Evolutionary conservation across 2,113 vertebrate genomes (phyloP).

Genomic region (Vombatus ursinus): DNA sequence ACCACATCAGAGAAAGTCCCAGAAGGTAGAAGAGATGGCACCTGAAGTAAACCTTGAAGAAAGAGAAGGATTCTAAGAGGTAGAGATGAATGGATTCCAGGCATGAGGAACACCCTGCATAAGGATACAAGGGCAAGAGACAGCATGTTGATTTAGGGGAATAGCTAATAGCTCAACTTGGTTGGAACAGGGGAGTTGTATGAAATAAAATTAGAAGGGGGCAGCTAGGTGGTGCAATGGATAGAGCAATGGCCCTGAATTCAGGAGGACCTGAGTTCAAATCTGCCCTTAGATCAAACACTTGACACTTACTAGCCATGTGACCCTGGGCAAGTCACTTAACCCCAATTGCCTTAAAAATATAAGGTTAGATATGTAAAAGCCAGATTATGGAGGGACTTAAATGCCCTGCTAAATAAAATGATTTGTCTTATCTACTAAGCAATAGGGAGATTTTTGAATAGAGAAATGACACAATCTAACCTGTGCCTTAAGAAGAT

Average conservation of each 20-base stretch:
- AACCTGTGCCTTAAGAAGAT: neutral
- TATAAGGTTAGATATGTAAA: neutral
- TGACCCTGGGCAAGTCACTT: too few species aligned
- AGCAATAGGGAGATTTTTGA: neutral
- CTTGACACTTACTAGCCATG: too few species aligned
- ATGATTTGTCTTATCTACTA: neutral
- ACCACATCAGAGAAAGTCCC: neutral
- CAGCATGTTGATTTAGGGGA: neutral
- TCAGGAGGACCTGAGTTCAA: too few species aligned
- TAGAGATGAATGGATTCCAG: neutral
- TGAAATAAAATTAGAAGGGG: neutral
- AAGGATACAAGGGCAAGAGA: neutral
- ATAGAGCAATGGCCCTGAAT: too few species aligned
- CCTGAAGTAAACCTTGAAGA: neutral
- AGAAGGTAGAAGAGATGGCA: neutral
- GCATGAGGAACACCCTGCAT: neutral
- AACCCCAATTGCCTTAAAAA: too few species aligned
- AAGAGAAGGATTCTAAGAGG: neutral
- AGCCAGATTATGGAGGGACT: neutral
- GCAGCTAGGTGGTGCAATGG: too few species aligned
- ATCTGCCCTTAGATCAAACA: too few species aligned
- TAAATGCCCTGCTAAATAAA: neutral
- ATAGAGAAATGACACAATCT: neutral
- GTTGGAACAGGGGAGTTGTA: neutral
- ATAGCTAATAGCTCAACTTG: neutral